These are phyloP conservation scores for Melanotaenia pygmaea DNA, from an alignment of 2,797 vertebrate species.

Conservation along the genomic window DNA sequence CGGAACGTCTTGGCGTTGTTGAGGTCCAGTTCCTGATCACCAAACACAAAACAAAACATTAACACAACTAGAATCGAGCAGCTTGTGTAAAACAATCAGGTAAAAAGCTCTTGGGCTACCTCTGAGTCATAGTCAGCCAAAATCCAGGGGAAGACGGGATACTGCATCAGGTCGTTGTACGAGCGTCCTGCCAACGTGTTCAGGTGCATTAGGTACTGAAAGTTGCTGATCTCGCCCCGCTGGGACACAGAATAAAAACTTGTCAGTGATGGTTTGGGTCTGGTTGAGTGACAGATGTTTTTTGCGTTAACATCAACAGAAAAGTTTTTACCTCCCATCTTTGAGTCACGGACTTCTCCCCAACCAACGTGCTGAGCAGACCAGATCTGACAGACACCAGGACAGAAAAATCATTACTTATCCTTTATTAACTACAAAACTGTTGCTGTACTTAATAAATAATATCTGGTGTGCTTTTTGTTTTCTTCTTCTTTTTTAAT, in stretches of 20 bases:
- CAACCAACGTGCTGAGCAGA: constrained; percentile 95
- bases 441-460: background rate
- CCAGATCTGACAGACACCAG: constrained; percentile 86
- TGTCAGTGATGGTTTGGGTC: background rate
- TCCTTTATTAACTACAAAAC: background rate
- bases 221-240: constrained; percentile 99
- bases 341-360: constrained; percentile 97
- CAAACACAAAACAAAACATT: background rate
- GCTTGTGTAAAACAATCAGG: too few relatives aligned
- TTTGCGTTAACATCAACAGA: background rate
- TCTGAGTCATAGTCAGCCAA: constrained; percentile 95
- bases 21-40: constrained; percentile 91
- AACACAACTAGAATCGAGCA: background rate
- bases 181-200: constrained; percentile 97
- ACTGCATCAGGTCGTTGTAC: constrained; percentile 99
- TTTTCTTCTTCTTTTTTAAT: background rate
- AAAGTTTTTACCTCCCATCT: constrained; percentile 92
- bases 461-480: background rate
- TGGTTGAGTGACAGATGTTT: too few relatives aligned
- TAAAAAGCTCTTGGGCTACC: constrained; percentile 72
- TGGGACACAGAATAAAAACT: constrained; percentile 55
- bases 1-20: constrained; percentile 96
- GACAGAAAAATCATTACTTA: background rate
- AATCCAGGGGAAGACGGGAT: constrained; percentile 99
- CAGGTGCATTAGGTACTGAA: constrained; percentile 99